These are phyloP conservation scores for Sebastes wilsoni DNA, from an alignment of 2,797 vertebrate genomes.

Conservation along the genomic window DNA sequence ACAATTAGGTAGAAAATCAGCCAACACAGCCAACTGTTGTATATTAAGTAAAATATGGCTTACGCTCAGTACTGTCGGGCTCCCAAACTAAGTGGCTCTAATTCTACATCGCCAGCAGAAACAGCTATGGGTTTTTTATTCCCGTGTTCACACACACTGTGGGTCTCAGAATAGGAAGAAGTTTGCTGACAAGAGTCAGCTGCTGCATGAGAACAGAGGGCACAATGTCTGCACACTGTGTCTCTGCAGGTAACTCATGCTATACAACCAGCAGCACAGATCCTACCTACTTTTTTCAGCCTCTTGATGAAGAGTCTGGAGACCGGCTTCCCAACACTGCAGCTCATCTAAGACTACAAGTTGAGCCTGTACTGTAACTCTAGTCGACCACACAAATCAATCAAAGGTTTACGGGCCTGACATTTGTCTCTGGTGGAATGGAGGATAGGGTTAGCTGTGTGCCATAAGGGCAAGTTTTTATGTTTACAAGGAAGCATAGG, in stretches of 20 bases:
- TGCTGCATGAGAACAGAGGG: background rate
- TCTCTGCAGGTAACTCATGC: background rate
- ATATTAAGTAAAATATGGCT: background rate
- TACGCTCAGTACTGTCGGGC: background rate
- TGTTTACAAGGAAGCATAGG: background rate
- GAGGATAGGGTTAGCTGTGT: background rate
- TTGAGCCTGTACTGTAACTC: constrained; percentile 36
- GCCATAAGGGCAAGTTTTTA: background rate
- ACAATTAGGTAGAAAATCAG: background rate
- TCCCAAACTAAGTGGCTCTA: background rate
- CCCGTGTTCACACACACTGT: background rate
- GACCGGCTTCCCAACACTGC: background rate
- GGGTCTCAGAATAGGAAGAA: background rate
- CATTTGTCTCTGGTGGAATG: constrained; percentile 12
- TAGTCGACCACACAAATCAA: constrained; percentile 23
- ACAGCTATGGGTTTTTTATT: background rate
- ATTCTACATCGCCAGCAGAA: background rate
- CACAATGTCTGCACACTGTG: background rate
- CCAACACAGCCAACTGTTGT: background rate
- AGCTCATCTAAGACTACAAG: constrained; percentile 15
- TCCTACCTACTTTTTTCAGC: background rate
- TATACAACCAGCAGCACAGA: background rate
- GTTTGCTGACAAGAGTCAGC: background rate
- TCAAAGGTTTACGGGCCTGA: constrained; percentile 37
- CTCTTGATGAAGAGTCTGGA: background rate